Evolutionary conservation across 2,888 invertebrate genomes (phyloP), one percentile per base, ranked within the genome.

Genomic region (Pedicia rivosa): DNA sequence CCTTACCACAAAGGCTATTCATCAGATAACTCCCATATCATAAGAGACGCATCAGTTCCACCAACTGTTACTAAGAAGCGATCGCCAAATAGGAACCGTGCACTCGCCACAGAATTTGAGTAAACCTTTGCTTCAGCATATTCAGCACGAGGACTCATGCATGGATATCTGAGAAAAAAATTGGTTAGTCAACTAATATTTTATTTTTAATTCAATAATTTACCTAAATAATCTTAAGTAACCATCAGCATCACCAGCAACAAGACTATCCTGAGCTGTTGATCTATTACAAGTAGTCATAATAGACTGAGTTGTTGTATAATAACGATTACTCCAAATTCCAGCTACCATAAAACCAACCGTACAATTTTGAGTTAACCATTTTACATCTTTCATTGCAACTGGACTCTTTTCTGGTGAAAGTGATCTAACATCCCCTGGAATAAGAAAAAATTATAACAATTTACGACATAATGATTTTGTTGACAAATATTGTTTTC

Each of bases 251-350:
- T 91, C 90, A 6, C 91, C 91, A 28, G 80, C 75, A 20, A 82
- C 73, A 2, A 91, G 63, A 47, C 86, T 70, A 52, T 90, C 87
- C 44, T 87, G 83, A 5, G 81, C 80, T 1, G 81, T 74, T 10
- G 87, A 78, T 43, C 86, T 72, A 60, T 81, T 81, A 8, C 81
- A 78, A 2, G 86, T 78, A 28, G 83, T 74, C 44, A 86, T 71
- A 31, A 86, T 67, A 9, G 86, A 78, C n/a, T 83, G 79, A 19
- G 79, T 78, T 70, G 79, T 75, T 22, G 83, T 81, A 51, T 87
- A 87, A 59, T 81, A 87, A 16, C 86, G 72, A 55, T 88, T 88
- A 53, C 83, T 87, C 88, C 88, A 88, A 63, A 86, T 78, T 26
- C 88, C 88, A 46, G 84, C 78, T 5, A 87, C 81, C 50, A 86